Base-by-base conservation (phyloP, 2,797 vertebrate genomes). In the Discoglossus pictus region DNA sequence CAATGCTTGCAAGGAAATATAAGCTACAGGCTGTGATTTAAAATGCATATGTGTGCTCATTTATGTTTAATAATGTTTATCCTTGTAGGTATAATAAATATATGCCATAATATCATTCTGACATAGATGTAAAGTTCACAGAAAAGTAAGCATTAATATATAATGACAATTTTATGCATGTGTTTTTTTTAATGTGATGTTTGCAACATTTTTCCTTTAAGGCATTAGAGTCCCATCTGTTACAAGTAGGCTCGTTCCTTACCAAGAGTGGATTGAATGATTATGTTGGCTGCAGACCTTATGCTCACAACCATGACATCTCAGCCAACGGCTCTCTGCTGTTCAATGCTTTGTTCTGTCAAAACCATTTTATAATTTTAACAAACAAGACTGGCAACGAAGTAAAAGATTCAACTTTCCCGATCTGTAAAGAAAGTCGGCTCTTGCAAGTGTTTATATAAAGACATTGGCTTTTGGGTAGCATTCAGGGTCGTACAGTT, bases 61-160 rank as follows among this genome's bases (percentile, higher is more conserved):
- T 62, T 56, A 48, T 63, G 34, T 36, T 58, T 40, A 10, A 40
- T 55, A 27, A 39, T 70, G 67, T 70, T 71, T 63, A 64, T 56
- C 52, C 68, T 64, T 39, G 42, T 35, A 61, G 66, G 58, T 69
- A 54, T 55, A 62, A 67, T 34, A 69, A 62, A 31, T 58, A n/a
- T n/a, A 48, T 55, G 31, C 6, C 21, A 27, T 17, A 23, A n/a
- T 47, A n/a, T 56, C 18, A 51, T n/a, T 24, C 16, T 70, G 68
- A 71, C 60, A 71, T 63, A 15, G 56, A 63, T 63, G 51, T 63
- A 63, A 64, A 71, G 68, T 71, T 64, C 68, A 71, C 24, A 2
- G 10, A 10, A 54, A 54, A 21, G 42, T 56, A 42, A 63, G 27
- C 42, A 71, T 71, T 71, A 63, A 64, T 71, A 58, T 43, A 34